phyloP scores from a whole-genome alignment of 2,797 vertebrate genomes.

The Scleropages formosus region DNA sequence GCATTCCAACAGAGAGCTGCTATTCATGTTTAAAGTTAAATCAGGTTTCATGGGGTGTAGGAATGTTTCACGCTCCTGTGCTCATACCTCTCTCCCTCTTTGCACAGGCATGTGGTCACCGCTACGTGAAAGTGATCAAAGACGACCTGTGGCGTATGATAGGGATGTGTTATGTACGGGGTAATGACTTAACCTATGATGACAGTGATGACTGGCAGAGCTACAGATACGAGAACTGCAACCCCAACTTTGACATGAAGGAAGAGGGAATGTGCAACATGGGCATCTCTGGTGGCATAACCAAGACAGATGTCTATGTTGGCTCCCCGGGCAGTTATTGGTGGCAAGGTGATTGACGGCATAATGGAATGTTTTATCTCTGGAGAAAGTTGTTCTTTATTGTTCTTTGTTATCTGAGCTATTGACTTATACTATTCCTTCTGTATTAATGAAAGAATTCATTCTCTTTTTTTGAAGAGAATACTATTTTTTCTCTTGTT shows the following conservation, averaged over 20 bases:
- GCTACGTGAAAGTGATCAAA: slow-evolving; percentile 73
- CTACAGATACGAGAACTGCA: slow-evolving; percentile 79
- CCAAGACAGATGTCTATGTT: slow-evolving; percentile 73
- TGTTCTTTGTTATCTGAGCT: background rate
- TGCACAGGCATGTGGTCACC: slow-evolving; percentile 85
- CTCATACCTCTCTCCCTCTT: background rate
- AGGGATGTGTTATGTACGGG: slow-evolving; percentile 85
- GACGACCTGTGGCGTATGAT: slow-evolving; percentile 85
- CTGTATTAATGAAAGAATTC: too few relatives aligned
- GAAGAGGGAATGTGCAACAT: slow-evolving; percentile 86
- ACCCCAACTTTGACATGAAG: slow-evolving; percentile 68
- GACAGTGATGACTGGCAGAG: slow-evolving; percentile 80
- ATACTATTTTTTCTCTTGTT: too few relatives aligned
- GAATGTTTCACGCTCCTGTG: too few relatives aligned
- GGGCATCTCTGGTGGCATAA: slow-evolving; percentile 85
- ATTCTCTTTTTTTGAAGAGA: too few relatives aligned
- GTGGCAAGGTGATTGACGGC: slow-evolving; percentile 80
- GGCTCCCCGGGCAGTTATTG: slow-evolving; percentile 79
- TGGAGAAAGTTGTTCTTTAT: background rate
- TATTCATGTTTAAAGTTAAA: too few relatives aligned
- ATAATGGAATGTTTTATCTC: background rate
- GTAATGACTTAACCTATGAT: slow-evolving; percentile 79
- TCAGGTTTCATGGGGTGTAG: too few relatives aligned
- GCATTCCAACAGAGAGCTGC: too few relatives aligned
- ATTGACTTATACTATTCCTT: too few relatives aligned